Conservation (phyloP, 2,888 invertebrate genomes). For the Gryllus longicercus region DNA sequence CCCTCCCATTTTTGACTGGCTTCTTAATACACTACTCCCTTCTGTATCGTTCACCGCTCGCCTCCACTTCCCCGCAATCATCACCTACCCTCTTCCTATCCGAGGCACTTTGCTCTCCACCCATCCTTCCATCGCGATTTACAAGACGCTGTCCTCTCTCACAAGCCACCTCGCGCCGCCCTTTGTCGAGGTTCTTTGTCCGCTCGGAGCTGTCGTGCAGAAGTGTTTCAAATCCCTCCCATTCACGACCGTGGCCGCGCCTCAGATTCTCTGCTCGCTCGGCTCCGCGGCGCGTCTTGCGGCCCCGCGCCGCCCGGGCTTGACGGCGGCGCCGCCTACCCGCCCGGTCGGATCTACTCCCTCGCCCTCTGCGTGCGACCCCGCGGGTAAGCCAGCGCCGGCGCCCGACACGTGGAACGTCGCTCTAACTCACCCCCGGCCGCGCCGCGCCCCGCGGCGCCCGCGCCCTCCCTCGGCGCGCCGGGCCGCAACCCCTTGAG, state of each 20-base stretch:
- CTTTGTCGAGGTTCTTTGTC: neutral
- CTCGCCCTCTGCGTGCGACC: neutral
- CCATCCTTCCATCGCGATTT: neutral
- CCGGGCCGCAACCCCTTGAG: neutral
- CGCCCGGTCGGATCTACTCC: no score
- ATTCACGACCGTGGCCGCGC: neutral
- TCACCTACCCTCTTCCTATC: no score
- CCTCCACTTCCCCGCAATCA: no score
- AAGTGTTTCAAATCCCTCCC: conserved; percentile 17
- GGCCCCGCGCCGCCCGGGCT: neutral
- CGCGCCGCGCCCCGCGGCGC: neutral
- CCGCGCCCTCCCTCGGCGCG: neutral
- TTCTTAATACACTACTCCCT: no score
- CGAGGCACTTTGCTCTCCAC: neutral
- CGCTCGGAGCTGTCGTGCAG: neutral
- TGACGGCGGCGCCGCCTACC: neutral
- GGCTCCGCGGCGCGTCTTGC: conserved; percentile 6
- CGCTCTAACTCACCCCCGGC: neutral
- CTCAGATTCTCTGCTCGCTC: neutral
- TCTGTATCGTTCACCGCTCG: no score
- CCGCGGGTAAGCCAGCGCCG: neutral
- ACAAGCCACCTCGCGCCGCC: neutral
- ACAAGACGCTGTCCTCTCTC: neutral
- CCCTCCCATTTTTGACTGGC: no score
- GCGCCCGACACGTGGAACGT: neutral